phyloP scores from a whole-genome alignment of 2,113 vertebrate species.

The Panthera leo region DNA sequence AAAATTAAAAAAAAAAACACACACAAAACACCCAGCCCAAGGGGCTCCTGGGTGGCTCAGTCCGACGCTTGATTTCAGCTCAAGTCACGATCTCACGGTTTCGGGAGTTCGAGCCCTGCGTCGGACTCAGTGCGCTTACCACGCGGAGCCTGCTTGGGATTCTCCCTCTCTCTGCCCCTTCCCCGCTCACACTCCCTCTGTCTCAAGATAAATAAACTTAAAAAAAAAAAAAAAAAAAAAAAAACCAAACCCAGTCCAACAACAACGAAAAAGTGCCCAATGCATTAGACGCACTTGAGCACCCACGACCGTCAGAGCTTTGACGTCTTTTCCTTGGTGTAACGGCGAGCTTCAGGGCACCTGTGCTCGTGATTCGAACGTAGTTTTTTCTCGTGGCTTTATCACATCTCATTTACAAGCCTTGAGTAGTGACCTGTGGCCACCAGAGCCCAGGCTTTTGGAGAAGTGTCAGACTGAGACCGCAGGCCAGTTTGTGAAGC shows the following conservation, averaged over 20 bases:
- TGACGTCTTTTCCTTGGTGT: neutral
- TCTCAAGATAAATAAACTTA: too few relatives aligned
- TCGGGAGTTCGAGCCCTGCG: too few relatives aligned
- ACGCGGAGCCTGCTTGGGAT: too few relatives aligned
- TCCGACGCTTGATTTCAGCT: too few relatives aligned
- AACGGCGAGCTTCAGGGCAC: neutral
- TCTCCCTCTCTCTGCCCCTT: too few relatives aligned
- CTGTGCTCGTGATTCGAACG: too few relatives aligned
- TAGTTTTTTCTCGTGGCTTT: neutral
- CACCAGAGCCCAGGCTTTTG: neutral
- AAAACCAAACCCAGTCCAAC: neutral
- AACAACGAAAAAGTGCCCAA: fast-evolving
- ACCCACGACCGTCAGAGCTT: neutral
- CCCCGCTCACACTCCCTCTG: too few relatives aligned
- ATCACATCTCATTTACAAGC: neutral
- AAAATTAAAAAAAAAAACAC: neutral
- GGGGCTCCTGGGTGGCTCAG: too few relatives aligned
- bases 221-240: neutral
- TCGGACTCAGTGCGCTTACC: too few relatives aligned
- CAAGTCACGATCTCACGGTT: too few relatives aligned
- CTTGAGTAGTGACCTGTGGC: neutral
- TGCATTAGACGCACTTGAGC: fast-evolving
- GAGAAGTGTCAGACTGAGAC: neutral
- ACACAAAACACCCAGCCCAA: neutral
- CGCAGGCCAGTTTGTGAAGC: neutral